phyloP scores from a whole-genome alignment of 2,888 invertebrate genomes.

The Dusona sp. region DNA sequence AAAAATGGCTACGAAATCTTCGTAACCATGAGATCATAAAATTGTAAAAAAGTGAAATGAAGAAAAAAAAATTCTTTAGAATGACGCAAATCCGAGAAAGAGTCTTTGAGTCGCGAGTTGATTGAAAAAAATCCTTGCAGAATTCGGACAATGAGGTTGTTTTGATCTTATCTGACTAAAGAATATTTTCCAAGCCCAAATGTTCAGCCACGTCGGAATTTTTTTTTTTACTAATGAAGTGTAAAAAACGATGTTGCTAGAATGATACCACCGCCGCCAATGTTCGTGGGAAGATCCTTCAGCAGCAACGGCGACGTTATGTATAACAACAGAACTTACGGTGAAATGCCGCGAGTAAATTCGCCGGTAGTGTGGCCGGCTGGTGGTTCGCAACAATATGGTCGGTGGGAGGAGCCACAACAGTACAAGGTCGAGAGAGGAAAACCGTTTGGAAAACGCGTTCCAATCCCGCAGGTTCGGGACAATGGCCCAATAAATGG shows the following conservation, averaged over 20 bases:
- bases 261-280: constrained; percentile 78
- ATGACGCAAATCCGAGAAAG: constrained; percentile 81
- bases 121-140: constrained; percentile 76
- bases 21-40: no score
- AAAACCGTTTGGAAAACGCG: constrained; percentile 76
- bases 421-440: constrained; percentile 73
- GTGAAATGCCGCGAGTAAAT: constrained; percentile 78
- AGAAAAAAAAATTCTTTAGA: constrained; percentile 54
- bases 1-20: background rate
- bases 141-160: constrained; percentile 78
- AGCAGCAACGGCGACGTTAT: constrained; percentile 76
- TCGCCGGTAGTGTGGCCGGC: constrained; percentile 79
- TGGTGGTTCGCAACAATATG: constrained; percentile 73
- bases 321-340: constrained; percentile 77
- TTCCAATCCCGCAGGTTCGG: constrained; percentile 76
- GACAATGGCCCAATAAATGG: constrained; percentile 71
- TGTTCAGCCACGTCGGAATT: background rate
- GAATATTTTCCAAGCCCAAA: constrained; percentile 16
- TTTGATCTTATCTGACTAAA: constrained; percentile 83
- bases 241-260: constrained; percentile 68
- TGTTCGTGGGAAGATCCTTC: constrained; percentile 78
- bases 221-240: background rate
- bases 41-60: background rate
- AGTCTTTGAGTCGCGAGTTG: constrained; percentile 81
- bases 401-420: constrained; percentile 77